Evolutionary conservation across 2,888 invertebrate species (phyloP).

Genomic region (Lycaena phlaeas): DNA sequence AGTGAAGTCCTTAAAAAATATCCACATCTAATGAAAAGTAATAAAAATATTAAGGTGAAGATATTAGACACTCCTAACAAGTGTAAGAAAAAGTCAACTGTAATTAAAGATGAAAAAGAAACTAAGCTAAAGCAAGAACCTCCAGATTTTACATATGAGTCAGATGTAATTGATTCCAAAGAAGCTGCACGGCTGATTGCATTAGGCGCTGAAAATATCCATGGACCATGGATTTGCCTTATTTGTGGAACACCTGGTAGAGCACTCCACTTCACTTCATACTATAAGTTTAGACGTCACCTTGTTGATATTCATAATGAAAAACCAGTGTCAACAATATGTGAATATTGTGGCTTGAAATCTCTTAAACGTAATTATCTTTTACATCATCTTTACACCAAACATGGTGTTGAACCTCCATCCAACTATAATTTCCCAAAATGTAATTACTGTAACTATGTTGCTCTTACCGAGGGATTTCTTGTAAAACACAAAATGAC

Average conservation of each 20-base stretch:
- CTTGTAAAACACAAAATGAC: conserved; percentile 80
- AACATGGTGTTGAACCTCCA: conserved; percentile 84
- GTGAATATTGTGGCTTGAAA: conserved; percentile 88
- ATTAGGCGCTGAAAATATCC: conserved; percentile 74
- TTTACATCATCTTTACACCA: conserved; percentile 84
- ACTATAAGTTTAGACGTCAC: conserved; percentile 85
- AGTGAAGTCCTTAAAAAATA: conserved; percentile 90
- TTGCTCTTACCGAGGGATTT: conserved; percentile 81
- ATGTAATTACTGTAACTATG: conserved; percentile 82
- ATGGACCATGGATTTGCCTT: conserved; percentile 87
- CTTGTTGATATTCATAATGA: conserved; percentile 86
- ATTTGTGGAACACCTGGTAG: conserved; percentile 81
- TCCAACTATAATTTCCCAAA: conserved; percentile 82
- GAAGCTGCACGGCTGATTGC: conserved; percentile 75
- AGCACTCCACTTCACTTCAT: conserved; percentile 81
- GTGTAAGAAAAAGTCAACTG: conserved; percentile 27
- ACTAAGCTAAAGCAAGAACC: conserved; percentile 28
- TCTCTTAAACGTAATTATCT: conserved; percentile 81
- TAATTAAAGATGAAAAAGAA: conserved; percentile 27
- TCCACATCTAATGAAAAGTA: conserved; percentile 88
- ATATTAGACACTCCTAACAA: conserved; percentile 78
- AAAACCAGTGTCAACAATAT: conserved; percentile 81
- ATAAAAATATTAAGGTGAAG: conserved; percentile 89
- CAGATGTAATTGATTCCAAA: conserved; percentile 74
- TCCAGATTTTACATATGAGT: conserved; percentile 47